A percentile compares a stretch with the other conserved stretches of the same genome.
These are phyloP conservation scores for Latheticus oryzae DNA, from an alignment of 2,888 invertebrate species.

Conservation along the genomic window DNA sequence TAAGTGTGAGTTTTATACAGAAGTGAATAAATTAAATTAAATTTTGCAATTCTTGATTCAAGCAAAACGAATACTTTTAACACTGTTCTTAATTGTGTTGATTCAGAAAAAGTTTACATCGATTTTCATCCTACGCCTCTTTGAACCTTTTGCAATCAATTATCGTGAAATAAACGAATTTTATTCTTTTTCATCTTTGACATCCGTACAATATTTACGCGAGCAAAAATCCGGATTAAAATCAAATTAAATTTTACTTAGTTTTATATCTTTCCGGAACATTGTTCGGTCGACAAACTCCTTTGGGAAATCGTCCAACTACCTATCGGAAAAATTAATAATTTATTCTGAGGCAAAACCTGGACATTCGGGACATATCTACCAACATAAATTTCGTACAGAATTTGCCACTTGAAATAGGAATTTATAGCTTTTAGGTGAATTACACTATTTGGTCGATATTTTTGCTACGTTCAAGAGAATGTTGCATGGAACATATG, in stretches of 20 bases:
- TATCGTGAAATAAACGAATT: background rate
- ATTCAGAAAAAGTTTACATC: slow-evolving; percentile 2
- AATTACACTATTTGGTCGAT: slow-evolving; percentile 2
- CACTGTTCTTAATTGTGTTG: background rate
- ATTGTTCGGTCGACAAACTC: slow-evolving; percentile 23
- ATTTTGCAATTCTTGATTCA: slow-evolving; percentile 4
- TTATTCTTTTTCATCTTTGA: background rate
- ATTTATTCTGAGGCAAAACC: slow-evolving; percentile 29
- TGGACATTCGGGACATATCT: slow-evolving; percentile 34
- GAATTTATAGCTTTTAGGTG: slow-evolving; percentile 30
- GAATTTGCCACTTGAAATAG: slow-evolving; percentile 37
- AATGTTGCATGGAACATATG: slow-evolving; percentile 13
- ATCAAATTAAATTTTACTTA: slow-evolving; percentile 27
- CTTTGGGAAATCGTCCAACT: slow-evolving; percentile 32
- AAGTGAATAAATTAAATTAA: slow-evolving; percentile 8
- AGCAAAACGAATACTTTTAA: background rate
- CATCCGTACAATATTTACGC: slow-evolving; percentile 1
- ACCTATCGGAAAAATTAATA: slow-evolving; percentile 37
- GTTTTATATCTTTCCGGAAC: slow-evolving; percentile 23
- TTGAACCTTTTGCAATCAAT: slow-evolving; percentile 3
- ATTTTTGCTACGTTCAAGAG: slow-evolving; percentile 23
- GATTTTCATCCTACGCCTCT: background rate
- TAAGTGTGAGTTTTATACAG: background rate
- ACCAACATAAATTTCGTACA: slow-evolving; percentile 31
- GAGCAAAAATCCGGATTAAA: slow-evolving; percentile 21